phyloP scores from a whole-genome alignment of 2,797 vertebrate genomes.

The Oreochromis grahami region DNA sequence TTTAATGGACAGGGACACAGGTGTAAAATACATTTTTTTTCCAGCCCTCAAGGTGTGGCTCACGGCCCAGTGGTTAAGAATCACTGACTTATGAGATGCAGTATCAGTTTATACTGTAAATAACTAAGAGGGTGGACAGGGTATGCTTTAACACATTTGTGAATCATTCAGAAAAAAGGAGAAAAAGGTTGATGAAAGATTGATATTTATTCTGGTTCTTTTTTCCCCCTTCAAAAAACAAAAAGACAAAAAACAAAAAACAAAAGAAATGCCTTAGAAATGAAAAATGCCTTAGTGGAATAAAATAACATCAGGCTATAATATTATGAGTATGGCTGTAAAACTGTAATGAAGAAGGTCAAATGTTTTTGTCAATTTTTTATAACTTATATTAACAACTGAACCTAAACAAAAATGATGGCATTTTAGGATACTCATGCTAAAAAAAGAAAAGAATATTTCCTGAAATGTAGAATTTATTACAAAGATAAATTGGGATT shows the following conservation, averaged over 20 bases:
- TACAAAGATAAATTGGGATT: background rate
- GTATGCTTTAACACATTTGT: rapidly evolving
- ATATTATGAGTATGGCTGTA: background rate
- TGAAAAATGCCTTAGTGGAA: background rate
- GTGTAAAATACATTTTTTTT: background rate
- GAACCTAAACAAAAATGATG: rapidly evolving
- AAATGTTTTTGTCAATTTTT: rapidly evolving
- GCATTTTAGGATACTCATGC: background rate
- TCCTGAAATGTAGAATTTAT: rapidly evolving
- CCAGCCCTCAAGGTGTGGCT: background rate
- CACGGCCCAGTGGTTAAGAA: background rate
- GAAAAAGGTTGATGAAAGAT: rapidly evolving
- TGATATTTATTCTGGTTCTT: background rate
- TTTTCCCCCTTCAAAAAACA: rapidly evolving
- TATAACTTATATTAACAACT: background rate
- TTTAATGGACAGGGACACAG: background rate
- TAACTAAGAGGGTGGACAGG: background rate
- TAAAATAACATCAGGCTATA: background rate
- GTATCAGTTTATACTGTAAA: background rate
- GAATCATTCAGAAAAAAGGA: rapidly evolving
- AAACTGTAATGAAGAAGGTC: background rate
- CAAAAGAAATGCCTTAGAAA: background rate
- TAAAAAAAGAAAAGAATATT: background rate
- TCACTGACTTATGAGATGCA: rapidly evolving
- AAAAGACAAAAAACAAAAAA: background rate